Percentiles rank a stretch among this genome's conserved stretches.
phyloP scores from a whole-genome alignment of 2,113 vertebrate genomes.

The Callospermophilus lateralis region DNA sequence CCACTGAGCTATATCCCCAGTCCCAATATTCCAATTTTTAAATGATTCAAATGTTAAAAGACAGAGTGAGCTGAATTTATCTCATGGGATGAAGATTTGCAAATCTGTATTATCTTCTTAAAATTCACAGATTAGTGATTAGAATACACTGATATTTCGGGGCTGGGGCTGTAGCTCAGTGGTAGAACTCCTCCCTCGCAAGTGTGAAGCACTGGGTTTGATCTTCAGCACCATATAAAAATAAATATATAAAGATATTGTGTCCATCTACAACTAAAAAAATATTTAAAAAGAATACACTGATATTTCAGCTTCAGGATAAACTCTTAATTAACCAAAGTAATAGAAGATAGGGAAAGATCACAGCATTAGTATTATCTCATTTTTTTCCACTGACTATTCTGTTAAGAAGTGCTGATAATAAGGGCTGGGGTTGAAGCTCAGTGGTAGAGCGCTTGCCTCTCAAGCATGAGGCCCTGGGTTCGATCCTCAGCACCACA shows the following conservation, averaged over 20 bases:
- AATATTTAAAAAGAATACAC: too few relatives aligned
- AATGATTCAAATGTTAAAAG: constrained; percentile 59
- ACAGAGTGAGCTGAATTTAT: background rate
- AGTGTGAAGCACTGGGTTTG: too few relatives aligned
- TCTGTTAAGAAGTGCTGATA: constrained; percentile 5
- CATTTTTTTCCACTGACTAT: background rate
- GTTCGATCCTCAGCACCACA: too few relatives aligned
- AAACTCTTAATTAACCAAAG: constrained; percentile 50
- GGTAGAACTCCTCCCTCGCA: too few relatives aligned
- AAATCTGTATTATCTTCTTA: constrained; percentile 24
- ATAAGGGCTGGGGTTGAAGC: background rate
- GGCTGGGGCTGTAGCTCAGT: too few relatives aligned
- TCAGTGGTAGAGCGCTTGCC: too few relatives aligned
- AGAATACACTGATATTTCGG: background rate
- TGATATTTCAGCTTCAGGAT: constrained; percentile 20
- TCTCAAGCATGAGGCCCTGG: too few relatives aligned
- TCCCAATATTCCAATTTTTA: background rate
- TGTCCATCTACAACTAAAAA: too few relatives aligned
- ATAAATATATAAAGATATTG: too few relatives aligned
- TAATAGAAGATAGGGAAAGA: constrained; percentile 16
- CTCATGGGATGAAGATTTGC: background rate
- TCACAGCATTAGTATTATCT: constrained; percentile 22
- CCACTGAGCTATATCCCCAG: background rate
- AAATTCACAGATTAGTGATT: background rate
- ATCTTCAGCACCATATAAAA: too few relatives aligned